Evolutionary conservation across 2,797 vertebrate genomes (phyloP), one percentile per base, ranked within the genome.

Genomic region (Enteromius anoplus): DNA sequence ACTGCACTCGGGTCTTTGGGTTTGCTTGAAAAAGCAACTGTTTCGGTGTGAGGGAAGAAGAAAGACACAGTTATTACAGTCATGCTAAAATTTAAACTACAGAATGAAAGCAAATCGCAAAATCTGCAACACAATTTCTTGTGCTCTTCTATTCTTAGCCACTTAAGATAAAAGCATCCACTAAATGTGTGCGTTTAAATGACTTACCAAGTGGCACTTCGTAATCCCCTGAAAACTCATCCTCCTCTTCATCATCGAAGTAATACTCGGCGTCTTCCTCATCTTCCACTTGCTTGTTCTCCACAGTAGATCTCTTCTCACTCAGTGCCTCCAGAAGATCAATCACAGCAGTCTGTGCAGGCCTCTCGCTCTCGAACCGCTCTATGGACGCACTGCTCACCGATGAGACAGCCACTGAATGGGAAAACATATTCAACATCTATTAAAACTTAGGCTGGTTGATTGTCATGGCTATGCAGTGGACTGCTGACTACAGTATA

Each of bases 11-110:
- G 90, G 80, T 96, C 94, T 92, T 96, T 95, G 51, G 97, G 96
- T 91, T 97, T 98, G 80, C 96, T 96, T 32, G 97, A 96, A 93
- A 96, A 96, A 62, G 96, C 95, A 68, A 96, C 97, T 99, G 91
- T 23, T 73, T 77, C 26, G n/a, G 32, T 53, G 29, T 53, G 17
- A 68, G 6, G 69, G 37, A 8, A 32, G 21, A 55, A 14, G 34
- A 53, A 40, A 58, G 3, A 4, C 9, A 34, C 49, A n/a, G 23
- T 62, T 49, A 79, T 5, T 26, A 26, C 26, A 26, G 26, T 42
- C 1, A 6, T 2, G 45, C 4, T 10, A 15, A 29, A 21, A 55
- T 4, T 0, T 5, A 11, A 49, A 49, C 40, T 26, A 80, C 21
- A 55, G 10, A 10, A 79, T 51, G 1, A 29, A 15, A 8, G 19